Percentiles rank a stretch among this genome's conserved stretches.
phyloP scores from a whole-genome alignment of 1,140 invertebrate species.

The Teleopsis dalmanni region DNA sequence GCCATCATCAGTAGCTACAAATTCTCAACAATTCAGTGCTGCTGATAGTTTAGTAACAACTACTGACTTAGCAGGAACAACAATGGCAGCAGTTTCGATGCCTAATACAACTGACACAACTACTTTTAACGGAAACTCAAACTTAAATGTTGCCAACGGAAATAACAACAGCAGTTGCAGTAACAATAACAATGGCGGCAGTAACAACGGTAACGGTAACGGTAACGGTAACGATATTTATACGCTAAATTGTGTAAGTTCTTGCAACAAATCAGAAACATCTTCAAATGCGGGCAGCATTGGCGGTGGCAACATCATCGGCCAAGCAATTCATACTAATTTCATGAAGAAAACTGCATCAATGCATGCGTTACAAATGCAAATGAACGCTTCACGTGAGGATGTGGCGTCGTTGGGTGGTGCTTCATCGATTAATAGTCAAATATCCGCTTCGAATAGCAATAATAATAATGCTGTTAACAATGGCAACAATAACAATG shows the following conservation, averaged over 20 bases:
- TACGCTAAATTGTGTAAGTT: no score
- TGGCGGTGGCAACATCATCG: no score
- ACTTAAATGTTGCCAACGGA: conserved; percentile 41
- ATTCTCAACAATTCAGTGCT: conserved; percentile 34
- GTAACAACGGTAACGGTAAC: conserved; percentile 18
- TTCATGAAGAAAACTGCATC: no score
- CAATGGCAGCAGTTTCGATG: conserved; percentile 3
- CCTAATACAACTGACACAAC: conserved; percentile 13
- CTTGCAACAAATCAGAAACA: no score
- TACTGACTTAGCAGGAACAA: not conserved
- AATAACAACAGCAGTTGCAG: conserved; percentile 16
- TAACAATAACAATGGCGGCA: conserved; percentile 25
- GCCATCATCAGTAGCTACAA: conserved; percentile 19
- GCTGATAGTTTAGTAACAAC: conserved; percentile 15
- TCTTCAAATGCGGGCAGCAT: no score
- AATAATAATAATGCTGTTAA: not conserved
- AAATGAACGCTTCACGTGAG: conserved; percentile 29
- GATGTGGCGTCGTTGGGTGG: conserved; percentile 29
- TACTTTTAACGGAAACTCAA: conserved; percentile 43
- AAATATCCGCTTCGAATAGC: no score
- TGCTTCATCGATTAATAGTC: no score
- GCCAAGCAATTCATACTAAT: no score
- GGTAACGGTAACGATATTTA: not conserved
- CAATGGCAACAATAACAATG: conserved; percentile 4
- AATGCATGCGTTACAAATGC: no score